A percentile compares a stretch with the other conserved stretches of the same genome.
These are phyloP conservation scores for Notolepis coatsorum DNA, from an alignment of 2,797 vertebrate species.

Conservation along the genomic window DNA sequence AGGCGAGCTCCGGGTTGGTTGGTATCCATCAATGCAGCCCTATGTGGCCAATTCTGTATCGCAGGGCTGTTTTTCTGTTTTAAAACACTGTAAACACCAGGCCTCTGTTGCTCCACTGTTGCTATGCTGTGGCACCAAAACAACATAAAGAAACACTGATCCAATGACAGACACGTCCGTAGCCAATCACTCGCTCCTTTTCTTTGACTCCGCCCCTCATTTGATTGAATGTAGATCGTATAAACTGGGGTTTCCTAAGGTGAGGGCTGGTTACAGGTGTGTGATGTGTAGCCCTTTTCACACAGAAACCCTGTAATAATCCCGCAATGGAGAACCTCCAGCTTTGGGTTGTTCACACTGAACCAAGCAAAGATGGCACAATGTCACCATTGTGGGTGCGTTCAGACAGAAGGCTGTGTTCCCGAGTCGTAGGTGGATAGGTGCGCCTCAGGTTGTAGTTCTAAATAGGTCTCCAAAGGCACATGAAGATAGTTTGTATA, in stretches of 20 bases:
- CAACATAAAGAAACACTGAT: slow-evolving; percentile 62
- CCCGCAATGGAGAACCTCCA: too few relatives aligned
- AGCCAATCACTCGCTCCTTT: slow-evolving; percentile 27
- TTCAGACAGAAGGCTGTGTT: too few relatives aligned
- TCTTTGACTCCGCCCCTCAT: slow-evolving; percentile 20
- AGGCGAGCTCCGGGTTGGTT: slow-evolving; percentile 67
- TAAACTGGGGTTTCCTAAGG: slow-evolving; percentile 51
- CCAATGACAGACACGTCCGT: slow-evolving; percentile 61
- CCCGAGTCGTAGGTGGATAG: too few relatives aligned
- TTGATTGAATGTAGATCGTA: slow-evolving; percentile 4
- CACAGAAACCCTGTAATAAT: too few relatives aligned
- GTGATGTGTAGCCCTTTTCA: too few relatives aligned
- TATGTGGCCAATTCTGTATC: slow-evolving; percentile 48
- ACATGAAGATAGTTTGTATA: too few relatives aligned
- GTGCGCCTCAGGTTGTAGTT: too few relatives aligned
- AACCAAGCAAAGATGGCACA: too few relatives aligned
- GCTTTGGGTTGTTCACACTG: too few relatives aligned
- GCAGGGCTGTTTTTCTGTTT: slow-evolving; percentile 70
- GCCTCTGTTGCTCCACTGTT: slow-evolving; percentile 60
- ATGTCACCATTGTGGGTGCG: too few relatives aligned
- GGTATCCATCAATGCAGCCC: slow-evolving; percentile 66
- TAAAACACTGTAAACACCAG: slow-evolving; percentile 71
- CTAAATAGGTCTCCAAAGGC: too few relatives aligned
- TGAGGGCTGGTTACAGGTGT: slow-evolving; percentile 29
- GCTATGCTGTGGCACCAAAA: slow-evolving; percentile 47